These are phyloP conservation scores for Chelonus formosanus DNA, from an alignment of 2,888 invertebrate genomes.

Conservation along the genomic window DNA sequence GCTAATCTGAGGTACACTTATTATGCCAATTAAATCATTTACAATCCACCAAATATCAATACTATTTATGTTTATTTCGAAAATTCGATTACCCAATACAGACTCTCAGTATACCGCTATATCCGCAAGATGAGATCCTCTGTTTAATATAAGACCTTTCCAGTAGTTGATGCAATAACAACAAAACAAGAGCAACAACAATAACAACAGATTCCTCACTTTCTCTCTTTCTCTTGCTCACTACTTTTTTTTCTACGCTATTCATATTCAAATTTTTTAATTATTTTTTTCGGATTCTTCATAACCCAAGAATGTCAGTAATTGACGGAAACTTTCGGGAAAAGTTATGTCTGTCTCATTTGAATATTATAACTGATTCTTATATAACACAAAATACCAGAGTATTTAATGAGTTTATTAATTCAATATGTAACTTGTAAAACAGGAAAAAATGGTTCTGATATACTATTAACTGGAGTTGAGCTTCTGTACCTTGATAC, in stretches of 20 bases:
- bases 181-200: conserved; percentile 46
- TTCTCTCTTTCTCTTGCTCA: conserved; percentile 39
- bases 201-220: conserved; percentile 61
- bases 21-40: background rate
- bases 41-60: conserved; percentile 17
- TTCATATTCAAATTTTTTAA: too few relatives aligned
- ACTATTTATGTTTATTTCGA: background rate
- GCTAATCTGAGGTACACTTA: background rate
- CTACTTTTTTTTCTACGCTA: conserved; percentile 7
- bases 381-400: too few relatives aligned
- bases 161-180: conserved; percentile 61
- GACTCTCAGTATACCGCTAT: background rate
- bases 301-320: too few relatives aligned
- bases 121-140: conserved; percentile 57
- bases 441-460: too few relatives aligned
- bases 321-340: too few relatives aligned
- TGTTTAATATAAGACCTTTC: conserved; percentile 53
- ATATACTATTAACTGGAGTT: too few relatives aligned
- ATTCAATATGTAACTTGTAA: too few relatives aligned
- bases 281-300: too few relatives aligned
- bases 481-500: too few relatives aligned
- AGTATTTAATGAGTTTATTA: too few relatives aligned
- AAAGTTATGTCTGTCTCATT: too few relatives aligned
- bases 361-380: too few relatives aligned
- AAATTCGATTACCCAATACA: background rate